Conservation (phyloP, 2,797 vertebrate species). For the Lagocephalus sceleratus region DNA sequence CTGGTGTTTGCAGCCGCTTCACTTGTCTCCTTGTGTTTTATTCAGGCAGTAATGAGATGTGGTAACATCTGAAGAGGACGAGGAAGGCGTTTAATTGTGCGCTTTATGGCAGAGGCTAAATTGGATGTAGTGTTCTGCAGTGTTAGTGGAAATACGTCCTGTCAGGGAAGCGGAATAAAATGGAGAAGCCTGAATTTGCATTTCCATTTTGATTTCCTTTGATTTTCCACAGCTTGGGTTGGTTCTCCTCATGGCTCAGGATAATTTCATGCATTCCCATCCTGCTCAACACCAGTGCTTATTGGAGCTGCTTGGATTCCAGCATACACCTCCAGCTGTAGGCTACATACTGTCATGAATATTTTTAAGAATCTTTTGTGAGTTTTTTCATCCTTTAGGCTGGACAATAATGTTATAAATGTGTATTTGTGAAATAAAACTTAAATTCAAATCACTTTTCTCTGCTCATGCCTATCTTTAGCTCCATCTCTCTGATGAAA, state of each 20-base stretch:
- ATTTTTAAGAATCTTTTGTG: not conserved
- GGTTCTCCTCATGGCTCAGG: conserved; percentile 27
- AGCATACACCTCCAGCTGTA: conserved; percentile 11
- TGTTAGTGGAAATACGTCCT: conserved; percentile 5
- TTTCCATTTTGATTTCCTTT: conserved; percentile 55
- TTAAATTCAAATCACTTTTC: too few species aligned
- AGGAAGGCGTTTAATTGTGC: not conserved
- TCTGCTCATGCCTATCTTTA: too few species aligned
- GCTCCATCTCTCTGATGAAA: too few species aligned
- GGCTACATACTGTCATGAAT: not conserved
- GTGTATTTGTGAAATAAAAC: too few species aligned
- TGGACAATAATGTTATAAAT: too few species aligned
- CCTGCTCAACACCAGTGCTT: conserved; percentile 11
- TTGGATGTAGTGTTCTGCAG: not conserved
- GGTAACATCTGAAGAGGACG: not conserved
- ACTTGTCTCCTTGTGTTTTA: conserved; percentile 10
- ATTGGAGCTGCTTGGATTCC: not conserved
- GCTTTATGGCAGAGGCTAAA: not conserved
- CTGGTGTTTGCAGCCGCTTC: not conserved
- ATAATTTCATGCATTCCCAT: conserved; percentile 49
- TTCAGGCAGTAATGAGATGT: conserved; percentile 3
- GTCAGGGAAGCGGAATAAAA: not conserved
- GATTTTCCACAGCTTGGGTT: conserved; percentile 44
- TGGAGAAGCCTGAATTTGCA: conserved; percentile 7
- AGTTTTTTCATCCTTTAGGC: not conserved